These are phyloP conservation scores for Coregonus sp. DNA, from an alignment of 2,797 vertebrate species.

Conservation along the genomic window DNA sequence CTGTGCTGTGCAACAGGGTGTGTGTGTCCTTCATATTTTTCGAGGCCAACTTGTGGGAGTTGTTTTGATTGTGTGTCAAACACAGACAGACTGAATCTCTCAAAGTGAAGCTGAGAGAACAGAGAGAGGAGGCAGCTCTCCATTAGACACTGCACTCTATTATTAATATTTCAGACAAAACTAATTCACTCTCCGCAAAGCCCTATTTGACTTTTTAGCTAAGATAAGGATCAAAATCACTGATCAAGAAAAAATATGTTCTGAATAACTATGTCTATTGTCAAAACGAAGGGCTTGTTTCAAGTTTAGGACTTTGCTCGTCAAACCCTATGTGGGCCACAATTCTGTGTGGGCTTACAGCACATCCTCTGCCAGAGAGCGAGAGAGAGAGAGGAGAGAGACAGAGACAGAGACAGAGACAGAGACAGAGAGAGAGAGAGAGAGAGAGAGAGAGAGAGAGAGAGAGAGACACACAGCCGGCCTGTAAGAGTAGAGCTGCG, in stretches of 20 bases:
- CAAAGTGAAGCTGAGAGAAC: no score
- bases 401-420: no score
- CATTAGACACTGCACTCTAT: not conserved
- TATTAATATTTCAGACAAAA: not conserved
- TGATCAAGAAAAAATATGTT: not conserved
- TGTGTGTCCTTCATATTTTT: not conserved
- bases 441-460: not conserved
- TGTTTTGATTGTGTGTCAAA: not conserved
- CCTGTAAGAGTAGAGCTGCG: not conserved
- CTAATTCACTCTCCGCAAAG: not conserved
- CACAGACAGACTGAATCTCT: no score
- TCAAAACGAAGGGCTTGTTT: not conserved
- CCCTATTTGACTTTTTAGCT: not conserved
- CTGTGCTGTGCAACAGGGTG: not conserved
- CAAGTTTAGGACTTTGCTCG: not conserved
- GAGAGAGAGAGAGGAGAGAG: not conserved
- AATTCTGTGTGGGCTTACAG: not conserved
- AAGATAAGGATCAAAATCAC: not conserved
- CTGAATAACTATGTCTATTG: not conserved
- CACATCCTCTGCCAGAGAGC: not conserved
- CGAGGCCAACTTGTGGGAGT: not conserved
- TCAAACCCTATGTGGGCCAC: not conserved
- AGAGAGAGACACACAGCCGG: not conserved
- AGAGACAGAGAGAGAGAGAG: not conserved
- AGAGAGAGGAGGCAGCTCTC: not conserved